phyloP scores from a whole-genome alignment of 1,140 invertebrate species.

The Drosophila elegans region DNA sequence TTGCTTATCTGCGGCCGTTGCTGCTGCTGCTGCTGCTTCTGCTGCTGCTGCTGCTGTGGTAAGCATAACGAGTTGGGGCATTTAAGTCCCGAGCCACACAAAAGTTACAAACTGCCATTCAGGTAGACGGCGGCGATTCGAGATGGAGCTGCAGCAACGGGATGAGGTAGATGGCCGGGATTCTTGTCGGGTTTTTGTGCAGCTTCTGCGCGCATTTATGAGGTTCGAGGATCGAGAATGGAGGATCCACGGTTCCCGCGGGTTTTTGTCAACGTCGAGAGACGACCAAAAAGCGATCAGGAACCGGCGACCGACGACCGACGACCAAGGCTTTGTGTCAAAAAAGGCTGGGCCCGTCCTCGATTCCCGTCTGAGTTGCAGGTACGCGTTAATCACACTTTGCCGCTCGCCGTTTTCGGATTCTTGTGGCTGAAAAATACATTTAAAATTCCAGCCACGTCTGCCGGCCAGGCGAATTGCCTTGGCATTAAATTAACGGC shows the following conservation, averaged over 20 bases:
- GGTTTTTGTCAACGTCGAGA: constrained; percentile 69
- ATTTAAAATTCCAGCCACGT: constrained; percentile 76
- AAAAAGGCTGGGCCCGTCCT: constrained; percentile 62
- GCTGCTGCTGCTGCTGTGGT: constrained; percentile 55
- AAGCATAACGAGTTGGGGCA: constrained; percentile 73
- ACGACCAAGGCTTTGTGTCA: constrained; percentile 58
- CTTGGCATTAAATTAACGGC: constrained; percentile 72
- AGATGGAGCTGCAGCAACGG: background rate
- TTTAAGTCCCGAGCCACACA: constrained; percentile 68
- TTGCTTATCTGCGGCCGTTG: constrained; percentile 51
- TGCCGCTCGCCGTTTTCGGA: constrained; percentile 64
- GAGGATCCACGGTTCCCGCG: constrained; percentile 30
- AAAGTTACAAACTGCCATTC: constrained; percentile 59
- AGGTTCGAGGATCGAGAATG: constrained; percentile 2
- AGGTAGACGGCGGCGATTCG: constrained; percentile 30
- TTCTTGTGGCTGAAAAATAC: constrained; percentile 48
- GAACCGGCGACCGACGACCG: background rate
- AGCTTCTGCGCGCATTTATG: constrained; percentile 75
- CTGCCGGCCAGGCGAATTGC: constrained; percentile 64
- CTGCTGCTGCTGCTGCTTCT: constrained; percentile 46
- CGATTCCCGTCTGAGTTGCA: constrained; percentile 52
- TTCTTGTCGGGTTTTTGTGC: constrained; percentile 69
- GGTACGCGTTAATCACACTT: constrained; percentile 79
- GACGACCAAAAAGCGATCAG: constrained; percentile 7
- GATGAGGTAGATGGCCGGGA: background rate